A percentile compares a stretch with the other conserved stretches of the same genome.
Conservation (phyloP, 2,797 vertebrate species). For the Xenopus petersii region DNA sequence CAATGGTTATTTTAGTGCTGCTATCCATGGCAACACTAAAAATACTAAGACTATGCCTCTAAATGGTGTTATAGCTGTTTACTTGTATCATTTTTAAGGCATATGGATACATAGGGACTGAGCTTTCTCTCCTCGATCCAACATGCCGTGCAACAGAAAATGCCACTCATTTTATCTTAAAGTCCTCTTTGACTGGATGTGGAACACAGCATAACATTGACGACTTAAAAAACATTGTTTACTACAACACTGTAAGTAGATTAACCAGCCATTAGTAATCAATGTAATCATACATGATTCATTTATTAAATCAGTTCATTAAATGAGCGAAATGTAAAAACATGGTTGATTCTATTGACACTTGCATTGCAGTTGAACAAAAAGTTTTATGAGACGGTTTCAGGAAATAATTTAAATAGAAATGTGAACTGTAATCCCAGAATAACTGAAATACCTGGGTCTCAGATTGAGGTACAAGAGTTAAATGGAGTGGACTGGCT, state of each 20-base stretch:
- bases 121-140: constrained; percentile 84
- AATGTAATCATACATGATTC: not conserved
- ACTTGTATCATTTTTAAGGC: constrained; percentile 67
- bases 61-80: constrained; percentile 17
- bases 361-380: too few species aligned
- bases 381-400: too few species aligned
- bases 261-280: constrained; percentile 9
- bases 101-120: constrained; percentile 71
- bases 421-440: too few species aligned
- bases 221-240: constrained; percentile 65
- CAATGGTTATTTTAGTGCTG: too few species aligned
- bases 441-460: too few species aligned
- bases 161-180: constrained; percentile 89
- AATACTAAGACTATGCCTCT: too few species aligned
- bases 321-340: not conserved
- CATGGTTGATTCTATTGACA: too few species aligned
- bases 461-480: too few species aligned
- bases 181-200: constrained; percentile 79
- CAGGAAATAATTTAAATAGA: too few species aligned
- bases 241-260: constrained; percentile 89
- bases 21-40: too few species aligned
- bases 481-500: too few species aligned
- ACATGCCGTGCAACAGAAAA: constrained; percentile 86
- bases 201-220: constrained; percentile 66
- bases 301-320: not conserved